Percentiles rank a stretch among this genome's conserved stretches.
These are phyloP conservation scores for Laupala kohalensis DNA, from an alignment of 1,140 invertebrate species.

Conservation along the genomic window DNA sequence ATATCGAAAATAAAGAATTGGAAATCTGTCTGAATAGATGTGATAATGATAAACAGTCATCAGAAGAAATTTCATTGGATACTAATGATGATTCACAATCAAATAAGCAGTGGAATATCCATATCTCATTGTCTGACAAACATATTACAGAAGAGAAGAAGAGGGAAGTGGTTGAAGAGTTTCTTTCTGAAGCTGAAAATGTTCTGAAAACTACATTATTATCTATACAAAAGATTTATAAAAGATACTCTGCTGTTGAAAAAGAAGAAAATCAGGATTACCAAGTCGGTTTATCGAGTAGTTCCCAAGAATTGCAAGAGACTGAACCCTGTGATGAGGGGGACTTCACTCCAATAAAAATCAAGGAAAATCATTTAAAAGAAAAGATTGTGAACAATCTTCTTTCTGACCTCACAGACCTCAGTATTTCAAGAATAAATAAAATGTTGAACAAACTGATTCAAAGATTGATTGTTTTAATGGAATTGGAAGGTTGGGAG, in stretches of 20 bases:
- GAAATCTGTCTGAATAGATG: background rate
- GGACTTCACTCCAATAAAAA: conserved; percentile 6
- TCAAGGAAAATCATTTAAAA: conserved; percentile 49
- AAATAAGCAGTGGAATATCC: background rate
- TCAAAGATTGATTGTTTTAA: background rate
- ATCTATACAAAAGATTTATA: conserved; percentile 53
- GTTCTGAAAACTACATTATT: conserved; percentile 44
- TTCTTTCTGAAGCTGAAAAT: conserved; percentile 34
- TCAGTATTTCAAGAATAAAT: background rate
- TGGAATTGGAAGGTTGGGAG: background rate
- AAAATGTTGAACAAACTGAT: background rate
- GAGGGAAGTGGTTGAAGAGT: conserved; percentile 15
- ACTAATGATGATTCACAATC: background rate
- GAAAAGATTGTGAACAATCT: conserved; percentile 44
- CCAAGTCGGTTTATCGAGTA: too few species aligned
- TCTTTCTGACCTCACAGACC: background rate
- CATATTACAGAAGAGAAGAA: background rate
- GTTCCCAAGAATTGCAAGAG: background rate
- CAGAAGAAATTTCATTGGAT: background rate
- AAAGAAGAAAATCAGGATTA: background rate
- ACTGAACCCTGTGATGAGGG: conserved; percentile 1
- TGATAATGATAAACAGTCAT: background rate
- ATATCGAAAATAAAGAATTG: conserved; percentile 8
- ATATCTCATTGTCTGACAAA: background rate
- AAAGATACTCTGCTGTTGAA: conserved; percentile 33